Evolutionary conservation across 2,113 vertebrate genomes (phyloP), one percentile per base, ranked within the genome.

Genomic region (Bombycilla garrulus): DNA sequence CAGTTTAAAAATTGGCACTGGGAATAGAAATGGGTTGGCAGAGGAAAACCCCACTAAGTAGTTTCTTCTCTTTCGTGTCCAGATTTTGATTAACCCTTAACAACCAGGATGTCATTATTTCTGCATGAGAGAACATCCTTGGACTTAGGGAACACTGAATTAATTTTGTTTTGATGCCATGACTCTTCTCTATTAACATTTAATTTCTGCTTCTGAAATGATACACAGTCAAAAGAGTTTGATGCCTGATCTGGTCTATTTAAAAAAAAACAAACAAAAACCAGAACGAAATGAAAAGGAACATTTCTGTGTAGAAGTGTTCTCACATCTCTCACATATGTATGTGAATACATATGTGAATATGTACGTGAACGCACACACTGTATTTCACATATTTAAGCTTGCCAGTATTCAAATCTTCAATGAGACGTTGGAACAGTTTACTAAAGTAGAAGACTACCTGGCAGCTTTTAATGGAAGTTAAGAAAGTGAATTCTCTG

Each of bases 401-500:
- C 66, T 61, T 88, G 44, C 54, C 83, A 69, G 25, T 67, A 61
- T 93, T 94, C 76, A 78, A 61, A 69, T 85, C 70, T 93, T 95
- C 26, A 25, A 29, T 48, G 67, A 88, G 40, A 84, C 80, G 70
- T 6, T 82, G 50, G 54, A 94, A 74, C 31, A 65, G 12, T 79
- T 85, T 87, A 60, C 69, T 87, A 56, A 93, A 54, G 42, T 60
- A 57, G 21, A 89, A 84, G 33, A 51, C 44, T 85, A n/a, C 38
- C 36, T 74, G 77, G 54, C 80, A 93, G 66, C 33, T 54, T 80
- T 73, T 87, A 74, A 65, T 89, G 44, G 47, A 79, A 81, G 50
- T 82, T 88, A 88, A 88, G 67, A 79, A 79, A 91, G 54, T 70
- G 60, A 81, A 90, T 94, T 91, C 47, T 93, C 40, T 85, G 33